Percentiles rank a stretch among this genome's conserved stretches.
phyloP scores from a whole-genome alignment of 2,113 vertebrate genomes.

The Atherinomorus stipes region DNA sequence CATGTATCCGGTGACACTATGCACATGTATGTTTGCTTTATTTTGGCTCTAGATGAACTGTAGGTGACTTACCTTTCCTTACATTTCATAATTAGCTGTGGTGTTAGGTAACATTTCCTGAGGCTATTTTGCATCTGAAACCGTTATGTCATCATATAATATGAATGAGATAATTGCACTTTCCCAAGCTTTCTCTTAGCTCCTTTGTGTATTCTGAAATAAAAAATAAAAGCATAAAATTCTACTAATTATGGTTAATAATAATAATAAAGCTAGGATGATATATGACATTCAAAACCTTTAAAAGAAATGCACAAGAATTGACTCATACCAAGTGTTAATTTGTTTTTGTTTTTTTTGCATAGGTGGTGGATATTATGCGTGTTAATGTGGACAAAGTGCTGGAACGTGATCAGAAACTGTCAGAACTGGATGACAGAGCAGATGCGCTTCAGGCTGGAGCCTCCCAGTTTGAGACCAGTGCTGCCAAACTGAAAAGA shows the following conservation, averaged over 20 bases:
- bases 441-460: constrained; percentile 95
- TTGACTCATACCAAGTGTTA: not conserved
- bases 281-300: not conserved
- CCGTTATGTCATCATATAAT: not conserved
- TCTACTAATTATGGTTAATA: too few species aligned
- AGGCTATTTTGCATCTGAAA: constrained; percentile 11
- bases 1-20: constrained; percentile 12
- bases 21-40: not conserved
- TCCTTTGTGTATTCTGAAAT: not conserved
- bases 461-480: constrained; percentile 97
- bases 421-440: constrained; percentile 91
- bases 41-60: not conserved
- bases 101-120: not conserved
- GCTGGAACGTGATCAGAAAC: constrained; percentile 92
- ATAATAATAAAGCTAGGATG: not conserved
- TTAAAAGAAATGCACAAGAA: not conserved
- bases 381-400: constrained; percentile 97
- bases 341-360: not conserved
- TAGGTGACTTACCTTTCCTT: not conserved
- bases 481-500: constrained; percentile 92
- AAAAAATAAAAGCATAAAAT: too few species aligned
- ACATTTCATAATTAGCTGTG: not conserved
- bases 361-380: constrained; percentile 97
- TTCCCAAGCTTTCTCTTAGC: not conserved
- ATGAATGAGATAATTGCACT: not conserved